Evolutionary conservation across 2,113 vertebrate species (phyloP).

Genomic region (Gulo gulo): DNA sequence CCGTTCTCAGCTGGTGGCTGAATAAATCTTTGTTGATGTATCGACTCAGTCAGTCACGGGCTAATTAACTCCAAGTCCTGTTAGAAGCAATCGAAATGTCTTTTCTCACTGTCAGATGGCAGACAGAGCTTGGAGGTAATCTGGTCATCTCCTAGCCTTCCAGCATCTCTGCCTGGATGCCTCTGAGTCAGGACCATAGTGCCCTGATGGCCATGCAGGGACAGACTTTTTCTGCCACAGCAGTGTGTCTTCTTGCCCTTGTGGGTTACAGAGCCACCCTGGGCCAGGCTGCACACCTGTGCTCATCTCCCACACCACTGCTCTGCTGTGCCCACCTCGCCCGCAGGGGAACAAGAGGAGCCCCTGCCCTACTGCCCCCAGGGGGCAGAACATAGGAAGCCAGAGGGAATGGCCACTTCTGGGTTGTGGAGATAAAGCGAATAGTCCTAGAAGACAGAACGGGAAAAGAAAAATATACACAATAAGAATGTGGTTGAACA

Average conservation of each 20-base stretch:
- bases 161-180: neutral
- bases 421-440: neutral
- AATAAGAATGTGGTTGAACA: neutral
- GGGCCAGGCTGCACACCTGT: neutral
- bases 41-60: neutral
- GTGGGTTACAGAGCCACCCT: neutral
- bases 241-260: neutral
- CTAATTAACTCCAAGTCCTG: constrained; percentile 49
- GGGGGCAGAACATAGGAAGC: neutral
- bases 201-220: neutral
- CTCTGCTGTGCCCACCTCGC: too few relatives aligned
- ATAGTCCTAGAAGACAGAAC: neutral
- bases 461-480: neutral
- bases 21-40: constrained; percentile 26
- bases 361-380: neutral
- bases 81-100: constrained; percentile 12
- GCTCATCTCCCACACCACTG: neutral
- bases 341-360: neutral
- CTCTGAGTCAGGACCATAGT: neutral
- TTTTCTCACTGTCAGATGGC: neutral
- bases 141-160: neutral
- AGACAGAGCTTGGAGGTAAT: neutral
- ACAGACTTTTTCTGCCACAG: neutral
- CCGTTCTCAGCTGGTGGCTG: neutral
- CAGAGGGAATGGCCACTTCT: neutral